A percentile compares a stretch with the other conserved stretches of the same genome.
phyloP scores from a whole-genome alignment of 2,113 vertebrate genomes.

The Burhinus bistriatus region DNA sequence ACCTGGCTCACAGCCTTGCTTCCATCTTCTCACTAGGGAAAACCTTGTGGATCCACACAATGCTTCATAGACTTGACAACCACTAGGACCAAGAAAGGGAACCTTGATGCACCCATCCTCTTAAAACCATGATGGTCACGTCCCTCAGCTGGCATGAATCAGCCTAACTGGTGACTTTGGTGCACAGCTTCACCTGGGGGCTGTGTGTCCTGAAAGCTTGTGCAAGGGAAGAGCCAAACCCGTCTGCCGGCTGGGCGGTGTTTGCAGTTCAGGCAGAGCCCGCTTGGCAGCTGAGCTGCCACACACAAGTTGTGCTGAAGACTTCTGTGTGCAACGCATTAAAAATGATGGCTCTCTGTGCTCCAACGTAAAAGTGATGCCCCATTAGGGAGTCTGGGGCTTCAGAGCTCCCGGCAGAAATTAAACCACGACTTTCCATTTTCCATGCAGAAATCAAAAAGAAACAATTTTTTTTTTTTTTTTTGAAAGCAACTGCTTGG shows the following conservation, averaged over 20 bases:
- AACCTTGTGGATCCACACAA: neutral
- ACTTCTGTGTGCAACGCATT: neutral
- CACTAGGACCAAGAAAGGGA: rapidly evolving
- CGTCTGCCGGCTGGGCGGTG: neutral
- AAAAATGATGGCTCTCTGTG: neutral
- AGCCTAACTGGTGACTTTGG: neutral
- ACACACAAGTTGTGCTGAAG: neutral
- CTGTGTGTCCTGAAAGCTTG: too few relatives aligned
- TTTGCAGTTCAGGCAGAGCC: neutral
- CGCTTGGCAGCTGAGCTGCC: neutral
- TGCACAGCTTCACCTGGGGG: neutral
- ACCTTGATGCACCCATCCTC: rapidly evolving
- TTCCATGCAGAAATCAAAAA: neutral
- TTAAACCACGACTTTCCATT: neutral
- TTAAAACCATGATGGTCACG: rapidly evolving
- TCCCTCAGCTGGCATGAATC: neutral
- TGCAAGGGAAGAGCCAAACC: neutral
- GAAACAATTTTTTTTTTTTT: neutral
- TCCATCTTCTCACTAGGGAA: neutral
- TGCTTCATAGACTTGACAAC: rapidly evolving
- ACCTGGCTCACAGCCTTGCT: neutral
- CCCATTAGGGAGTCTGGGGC: neutral
- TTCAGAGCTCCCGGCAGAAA: neutral
- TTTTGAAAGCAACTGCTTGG: neutral
- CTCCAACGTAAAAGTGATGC: neutral